phyloP scores from a whole-genome alignment of 1,140 invertebrate species.

The Gryllus bimaculatus region DNA sequence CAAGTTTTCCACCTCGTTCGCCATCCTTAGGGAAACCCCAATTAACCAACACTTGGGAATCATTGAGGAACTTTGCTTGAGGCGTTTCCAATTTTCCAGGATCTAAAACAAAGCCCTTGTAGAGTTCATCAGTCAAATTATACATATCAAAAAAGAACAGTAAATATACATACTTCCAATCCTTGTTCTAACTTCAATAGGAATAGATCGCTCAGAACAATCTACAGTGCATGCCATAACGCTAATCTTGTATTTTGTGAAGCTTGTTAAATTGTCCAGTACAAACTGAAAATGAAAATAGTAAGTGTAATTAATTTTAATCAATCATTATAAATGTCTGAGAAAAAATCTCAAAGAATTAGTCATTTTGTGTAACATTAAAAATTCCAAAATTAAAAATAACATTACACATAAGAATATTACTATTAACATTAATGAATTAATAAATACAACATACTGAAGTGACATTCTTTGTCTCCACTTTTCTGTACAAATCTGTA shows the following conservation, averaged over 20 bases:
- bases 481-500: background rate
- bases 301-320: background rate
- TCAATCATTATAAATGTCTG: too few relatives aligned
- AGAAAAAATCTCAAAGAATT: too few relatives aligned
- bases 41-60: constrained; percentile 38
- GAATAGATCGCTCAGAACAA: constrained; percentile 43
- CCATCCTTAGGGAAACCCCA: constrained; percentile 48
- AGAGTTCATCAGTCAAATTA: background rate
- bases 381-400: background rate
- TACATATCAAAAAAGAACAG: constrained; percentile 14
- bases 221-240: constrained; percentile 61
- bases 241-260: constrained; percentile 53
- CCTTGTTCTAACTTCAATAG: constrained; percentile 40
- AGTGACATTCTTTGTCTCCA: background rate
- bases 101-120: constrained; percentile 10
- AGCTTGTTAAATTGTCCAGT: constrained; percentile 32
- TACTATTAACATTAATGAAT: too few relatives aligned
- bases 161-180: constrained; percentile 42
- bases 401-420: background rate
- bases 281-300: constrained; percentile 3
- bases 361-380: background rate
- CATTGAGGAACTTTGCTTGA: constrained; percentile 38
- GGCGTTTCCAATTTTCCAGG: constrained; percentile 44
- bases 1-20: constrained; percentile 48
- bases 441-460: background rate